phyloP scores from a whole-genome alignment of 1,140 invertebrate genomes.

The Nasonia giraulti region DNA sequence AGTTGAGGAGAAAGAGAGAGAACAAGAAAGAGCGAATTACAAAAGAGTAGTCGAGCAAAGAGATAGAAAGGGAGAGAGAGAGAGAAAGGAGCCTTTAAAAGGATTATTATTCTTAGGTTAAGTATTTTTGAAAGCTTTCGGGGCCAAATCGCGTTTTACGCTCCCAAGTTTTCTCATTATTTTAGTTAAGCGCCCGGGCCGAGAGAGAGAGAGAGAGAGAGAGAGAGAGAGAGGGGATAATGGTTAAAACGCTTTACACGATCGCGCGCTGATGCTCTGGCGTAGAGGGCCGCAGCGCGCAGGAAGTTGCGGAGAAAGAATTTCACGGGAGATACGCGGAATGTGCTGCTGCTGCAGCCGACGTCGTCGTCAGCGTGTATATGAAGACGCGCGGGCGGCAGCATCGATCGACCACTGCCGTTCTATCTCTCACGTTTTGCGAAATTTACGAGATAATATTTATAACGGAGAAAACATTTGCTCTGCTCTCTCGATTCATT shows the following conservation, averaged over 20 bases:
- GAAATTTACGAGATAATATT: slow-evolving; percentile 54
- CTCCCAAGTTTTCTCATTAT: slow-evolving; percentile 31
- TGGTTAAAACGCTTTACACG: slow-evolving; percentile 11
- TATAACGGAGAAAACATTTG: not conserved
- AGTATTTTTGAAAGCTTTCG: slow-evolving; percentile 32
- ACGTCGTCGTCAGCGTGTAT: not conserved
- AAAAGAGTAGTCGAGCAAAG: not conserved
- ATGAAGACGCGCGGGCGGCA: not conserved
- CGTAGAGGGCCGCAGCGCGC: no score
- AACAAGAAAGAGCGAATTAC: not conserved
- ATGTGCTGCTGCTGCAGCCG: not conserved
- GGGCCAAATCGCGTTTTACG: slow-evolving; percentile 10
- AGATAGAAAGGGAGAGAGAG: not conserved
- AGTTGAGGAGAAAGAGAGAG: not conserved
- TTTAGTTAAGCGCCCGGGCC: slow-evolving; percentile 21
- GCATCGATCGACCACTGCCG: not conserved
- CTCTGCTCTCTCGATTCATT: not conserved
- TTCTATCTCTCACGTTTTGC: not conserved
- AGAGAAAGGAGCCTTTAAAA: not conserved
- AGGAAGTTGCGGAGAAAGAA: not conserved
- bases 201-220: not conserved
- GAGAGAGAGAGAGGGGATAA: not conserved
- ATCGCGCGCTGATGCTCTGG: not conserved
- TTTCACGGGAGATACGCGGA: not conserved
- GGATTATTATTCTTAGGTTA: slow-evolving; percentile 34